These are phyloP conservation scores for Erebia palarica DNA, from an alignment of 2,888 invertebrate species.

Conservation along the genomic window DNA sequence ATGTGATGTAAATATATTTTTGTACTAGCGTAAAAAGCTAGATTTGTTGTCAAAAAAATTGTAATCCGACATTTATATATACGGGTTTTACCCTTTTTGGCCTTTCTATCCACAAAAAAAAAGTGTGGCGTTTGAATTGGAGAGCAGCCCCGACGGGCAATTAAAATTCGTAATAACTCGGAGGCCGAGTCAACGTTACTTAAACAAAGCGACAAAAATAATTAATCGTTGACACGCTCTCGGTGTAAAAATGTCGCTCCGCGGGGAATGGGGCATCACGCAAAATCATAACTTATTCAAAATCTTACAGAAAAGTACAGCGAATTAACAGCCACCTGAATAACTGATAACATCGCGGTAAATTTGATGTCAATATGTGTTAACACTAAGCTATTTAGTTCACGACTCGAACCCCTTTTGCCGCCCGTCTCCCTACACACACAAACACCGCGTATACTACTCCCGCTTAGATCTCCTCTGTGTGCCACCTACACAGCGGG, in stretches of 20 bases:
- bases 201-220: slow-evolving; percentile 73
- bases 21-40: no score
- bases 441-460: slow-evolving; percentile 54
- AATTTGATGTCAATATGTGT: slow-evolving; percentile 83
- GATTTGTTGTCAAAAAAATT: background rate
- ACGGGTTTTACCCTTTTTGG: slow-evolving; percentile 9
- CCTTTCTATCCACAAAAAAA: slow-evolving; percentile 39
- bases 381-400: slow-evolving; percentile 83
- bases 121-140: slow-evolving; percentile 52
- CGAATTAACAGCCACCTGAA: slow-evolving; percentile 76
- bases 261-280: slow-evolving; percentile 48
- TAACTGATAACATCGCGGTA: slow-evolving; percentile 82
- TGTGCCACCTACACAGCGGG: slow-evolving; percentile 57
- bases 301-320: slow-evolving; percentile 68
- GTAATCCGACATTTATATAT: slow-evolving; percentile 2
- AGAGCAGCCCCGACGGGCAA: slow-evolving; percentile 59
- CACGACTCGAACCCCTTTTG: slow-evolving; percentile 74
- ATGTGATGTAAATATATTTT: no score
- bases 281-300: slow-evolving; percentile 53
- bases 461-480: slow-evolving; percentile 46
- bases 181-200: slow-evolving; percentile 71
- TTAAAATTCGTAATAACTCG: slow-evolving; percentile 74
- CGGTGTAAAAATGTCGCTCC: slow-evolving; percentile 52
- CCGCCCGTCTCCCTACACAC: slow-evolving; percentile 56
- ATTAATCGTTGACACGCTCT: slow-evolving; percentile 67